A percentile compares a stretch with the other conserved stretches of the same genome.
phyloP scores from a whole-genome alignment of 2,797 vertebrate species.

The Pipistrellus pygmaeus region DNA sequence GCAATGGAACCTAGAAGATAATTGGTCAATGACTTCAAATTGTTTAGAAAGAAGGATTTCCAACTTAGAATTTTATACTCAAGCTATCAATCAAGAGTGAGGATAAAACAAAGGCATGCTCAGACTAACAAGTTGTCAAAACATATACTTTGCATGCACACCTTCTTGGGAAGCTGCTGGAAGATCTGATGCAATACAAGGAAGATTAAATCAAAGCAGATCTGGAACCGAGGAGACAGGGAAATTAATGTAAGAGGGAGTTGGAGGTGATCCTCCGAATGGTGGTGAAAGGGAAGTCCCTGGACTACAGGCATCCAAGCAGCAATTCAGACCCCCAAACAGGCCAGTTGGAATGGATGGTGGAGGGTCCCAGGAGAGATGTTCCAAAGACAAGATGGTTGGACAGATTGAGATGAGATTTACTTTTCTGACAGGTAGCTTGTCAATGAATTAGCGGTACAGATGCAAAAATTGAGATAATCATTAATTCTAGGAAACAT shows the following conservation, averaged over 20 bases:
- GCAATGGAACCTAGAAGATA: background rate
- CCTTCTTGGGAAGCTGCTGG: constrained; percentile 1
- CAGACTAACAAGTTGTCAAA: background rate
- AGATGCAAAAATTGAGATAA: background rate
- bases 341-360: background rate
- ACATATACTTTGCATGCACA: background rate
- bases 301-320: background rate
- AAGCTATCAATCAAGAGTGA: background rate
- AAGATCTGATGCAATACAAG: background rate
- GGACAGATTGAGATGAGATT: constrained; percentile 39
- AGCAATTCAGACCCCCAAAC: background rate
- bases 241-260: background rate
- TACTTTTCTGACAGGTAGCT: constrained; percentile 24
- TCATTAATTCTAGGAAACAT: constrained; percentile 28
- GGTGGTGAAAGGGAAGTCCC: background rate
- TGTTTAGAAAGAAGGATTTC: constrained; percentile 37
- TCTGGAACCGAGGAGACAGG: background rate
- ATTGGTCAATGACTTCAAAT: background rate
- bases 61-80: constrained; percentile 42
- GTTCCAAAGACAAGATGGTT: constrained; percentile 52
- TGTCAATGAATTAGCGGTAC: background rate
- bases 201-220: background rate
- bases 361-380: background rate
- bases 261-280: background rate
- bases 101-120: constrained; percentile 3